Conservation (phyloP, 2,797 vertebrate genomes). For the Macroramphosus scolopax region DNA sequence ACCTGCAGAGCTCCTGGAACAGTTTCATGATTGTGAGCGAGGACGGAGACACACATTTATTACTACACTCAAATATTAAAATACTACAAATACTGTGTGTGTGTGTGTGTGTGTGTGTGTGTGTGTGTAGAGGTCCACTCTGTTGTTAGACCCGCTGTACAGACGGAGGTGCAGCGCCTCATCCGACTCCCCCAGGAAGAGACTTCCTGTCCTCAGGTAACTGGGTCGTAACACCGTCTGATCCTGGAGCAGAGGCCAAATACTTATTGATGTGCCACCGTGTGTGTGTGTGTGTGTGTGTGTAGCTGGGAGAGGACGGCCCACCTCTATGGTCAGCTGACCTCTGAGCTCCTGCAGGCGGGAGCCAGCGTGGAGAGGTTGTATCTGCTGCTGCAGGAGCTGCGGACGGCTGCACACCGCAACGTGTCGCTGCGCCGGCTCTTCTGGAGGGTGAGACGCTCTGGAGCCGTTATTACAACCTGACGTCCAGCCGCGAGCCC, state of each 20-base stretch:
- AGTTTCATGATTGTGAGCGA: constrained; percentile 81
- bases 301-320: constrained; percentile 77
- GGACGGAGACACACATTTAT: too few species aligned
- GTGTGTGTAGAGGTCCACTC: constrained; percentile 70
- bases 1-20: constrained; percentile 83
- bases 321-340: constrained; percentile 78
- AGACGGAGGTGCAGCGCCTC: constrained; percentile 43
- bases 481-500: too few species aligned
- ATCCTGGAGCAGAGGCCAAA: too few species aligned
- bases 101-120: constrained; percentile 16
- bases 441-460: constrained; percentile 82
- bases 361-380: constrained; percentile 66
- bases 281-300: constrained; percentile 9
- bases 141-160: constrained; percentile 70
- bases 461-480: too few species aligned
- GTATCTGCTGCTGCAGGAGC: constrained; percentile 77
- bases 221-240: too few species aligned
- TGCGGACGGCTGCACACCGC: constrained; percentile 72
- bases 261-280: too few species aligned
- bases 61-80: too few species aligned
- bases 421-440: constrained; percentile 70
- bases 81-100: too few species aligned
- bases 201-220: constrained; percentile 59
- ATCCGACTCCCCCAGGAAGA: constrained; percentile 25
- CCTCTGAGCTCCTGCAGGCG: constrained; percentile 77